Conservation (phyloP, 2,113 vertebrate genomes). For the Australoheros scitulus region DNA sequence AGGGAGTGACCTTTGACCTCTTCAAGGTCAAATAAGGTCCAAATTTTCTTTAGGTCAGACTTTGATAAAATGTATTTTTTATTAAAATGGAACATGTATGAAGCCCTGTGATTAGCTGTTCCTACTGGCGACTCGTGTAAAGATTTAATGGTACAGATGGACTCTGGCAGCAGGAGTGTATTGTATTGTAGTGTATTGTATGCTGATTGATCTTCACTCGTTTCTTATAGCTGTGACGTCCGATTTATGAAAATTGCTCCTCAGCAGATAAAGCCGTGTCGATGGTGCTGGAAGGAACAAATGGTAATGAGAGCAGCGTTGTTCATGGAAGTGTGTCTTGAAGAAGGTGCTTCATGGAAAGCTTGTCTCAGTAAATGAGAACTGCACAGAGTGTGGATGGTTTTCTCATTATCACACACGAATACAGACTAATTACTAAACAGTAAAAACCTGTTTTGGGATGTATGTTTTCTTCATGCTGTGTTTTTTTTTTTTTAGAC, state of each 20-base stretch:
- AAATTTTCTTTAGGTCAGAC: too few relatives aligned
- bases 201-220: conserved; percentile 2
- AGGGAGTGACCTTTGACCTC: too few relatives aligned
- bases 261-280: conserved; percentile 5
- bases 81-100: too few relatives aligned
- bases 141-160: too few relatives aligned
- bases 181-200: background rate
- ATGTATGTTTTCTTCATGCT: background rate
- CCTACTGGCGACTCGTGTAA: too few relatives aligned
- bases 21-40: too few relatives aligned
- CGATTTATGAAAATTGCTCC: background rate
- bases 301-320: background rate
- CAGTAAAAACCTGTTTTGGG: background rate
- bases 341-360: background rate
- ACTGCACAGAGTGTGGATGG: background rate
- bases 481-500: background rate
- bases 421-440: background rate
- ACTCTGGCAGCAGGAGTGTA: background rate
- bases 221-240: background rate
- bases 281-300: background rate
- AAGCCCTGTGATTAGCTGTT: too few relatives aligned
- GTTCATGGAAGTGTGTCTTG: background rate
- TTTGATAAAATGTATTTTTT: too few relatives aligned
- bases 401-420: background rate
- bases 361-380: background rate